These are phyloP conservation scores for Hymenopus coronatus DNA, from an alignment of 2,888 invertebrate genomes.

Conservation along the genomic window DNA sequence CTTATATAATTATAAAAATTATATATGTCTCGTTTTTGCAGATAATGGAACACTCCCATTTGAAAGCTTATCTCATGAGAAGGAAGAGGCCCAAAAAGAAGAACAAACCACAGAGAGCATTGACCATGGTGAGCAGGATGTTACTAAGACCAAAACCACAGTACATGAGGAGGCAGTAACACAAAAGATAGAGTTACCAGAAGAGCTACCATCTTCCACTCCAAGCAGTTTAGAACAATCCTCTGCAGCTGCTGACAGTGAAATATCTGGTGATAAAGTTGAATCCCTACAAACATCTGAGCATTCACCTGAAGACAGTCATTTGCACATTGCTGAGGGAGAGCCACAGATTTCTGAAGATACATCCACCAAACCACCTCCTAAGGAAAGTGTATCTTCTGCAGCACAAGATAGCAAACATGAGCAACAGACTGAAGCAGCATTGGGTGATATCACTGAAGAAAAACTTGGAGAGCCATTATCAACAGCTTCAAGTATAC, in stretches of 20 bases:
- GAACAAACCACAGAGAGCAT: not conserved
- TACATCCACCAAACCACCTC: not conserved
- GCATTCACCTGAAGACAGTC: not conserved
- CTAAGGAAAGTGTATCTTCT: not conserved
- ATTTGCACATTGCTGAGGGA: not conserved
- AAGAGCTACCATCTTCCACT: not conserved
- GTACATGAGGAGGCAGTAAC: not conserved
- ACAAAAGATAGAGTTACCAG: not conserved
- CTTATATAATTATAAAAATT: not conserved
- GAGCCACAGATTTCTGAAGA: not conserved
- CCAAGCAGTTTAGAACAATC: not conserved
- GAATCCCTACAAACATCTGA: not conserved
- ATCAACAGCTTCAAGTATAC: not conserved
- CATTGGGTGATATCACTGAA: not conserved
- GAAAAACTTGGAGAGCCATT: not conserved
- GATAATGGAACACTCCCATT: slow-evolving; percentile 38
- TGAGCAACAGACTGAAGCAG: not conserved
- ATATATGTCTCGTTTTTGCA: slow-evolving; percentile 31
- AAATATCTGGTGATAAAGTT: not conserved
- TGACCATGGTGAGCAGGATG: not conserved
- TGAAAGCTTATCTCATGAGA: slow-evolving; percentile 29
- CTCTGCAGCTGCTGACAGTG: not conserved
- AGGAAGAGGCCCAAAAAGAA: not conserved
- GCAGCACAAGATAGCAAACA: not conserved
- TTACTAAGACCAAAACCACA: not conserved